Evolutionary conservation across 2,888 invertebrate species (phyloP).

Genomic region (Xestia rhomboidea): DNA sequence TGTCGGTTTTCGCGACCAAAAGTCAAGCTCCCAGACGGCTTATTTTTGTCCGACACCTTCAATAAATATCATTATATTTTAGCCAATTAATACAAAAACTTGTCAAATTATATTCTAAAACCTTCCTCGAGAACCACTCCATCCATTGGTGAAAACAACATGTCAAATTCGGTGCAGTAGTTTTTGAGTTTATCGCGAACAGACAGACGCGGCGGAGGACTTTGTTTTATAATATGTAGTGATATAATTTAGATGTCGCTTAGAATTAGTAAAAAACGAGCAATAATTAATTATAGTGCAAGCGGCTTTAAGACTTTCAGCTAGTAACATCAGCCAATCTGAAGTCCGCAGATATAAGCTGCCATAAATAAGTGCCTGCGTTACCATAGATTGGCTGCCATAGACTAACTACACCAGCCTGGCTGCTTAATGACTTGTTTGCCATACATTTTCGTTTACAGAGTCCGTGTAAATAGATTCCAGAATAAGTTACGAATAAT

Average conservation of each 20-base stretch:
- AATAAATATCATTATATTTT: too few relatives aligned
- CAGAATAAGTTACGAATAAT: background rate
- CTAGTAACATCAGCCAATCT: constrained; percentile 40
- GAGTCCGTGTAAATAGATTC: background rate
- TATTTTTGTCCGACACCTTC: too few relatives aligned
- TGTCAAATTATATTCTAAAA: too few relatives aligned
- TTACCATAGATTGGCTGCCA: constrained; percentile 20
- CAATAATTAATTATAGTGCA: background rate
- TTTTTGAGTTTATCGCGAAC: too few relatives aligned
- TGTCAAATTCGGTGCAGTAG: too few relatives aligned
- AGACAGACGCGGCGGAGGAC: too few relatives aligned
- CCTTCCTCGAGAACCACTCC: too few relatives aligned
- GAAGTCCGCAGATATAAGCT: constrained; percentile 26
- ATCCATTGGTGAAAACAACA: too few relatives aligned
- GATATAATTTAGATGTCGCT: background rate
- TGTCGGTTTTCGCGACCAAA: too few relatives aligned
- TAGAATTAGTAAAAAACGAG: background rate
- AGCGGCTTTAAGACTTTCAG: background rate
- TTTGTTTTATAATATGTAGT: too few relatives aligned
- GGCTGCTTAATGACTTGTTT: background rate
- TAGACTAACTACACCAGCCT: background rate
- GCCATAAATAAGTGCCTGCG: constrained; percentile 55
- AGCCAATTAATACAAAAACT: too few relatives aligned
- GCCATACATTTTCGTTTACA: background rate
- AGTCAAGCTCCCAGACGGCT: too few relatives aligned